Evolutionary conservation across 2,888 invertebrate species (phyloP).

Genomic region (Rhaphigaster nebulosa): DNA sequence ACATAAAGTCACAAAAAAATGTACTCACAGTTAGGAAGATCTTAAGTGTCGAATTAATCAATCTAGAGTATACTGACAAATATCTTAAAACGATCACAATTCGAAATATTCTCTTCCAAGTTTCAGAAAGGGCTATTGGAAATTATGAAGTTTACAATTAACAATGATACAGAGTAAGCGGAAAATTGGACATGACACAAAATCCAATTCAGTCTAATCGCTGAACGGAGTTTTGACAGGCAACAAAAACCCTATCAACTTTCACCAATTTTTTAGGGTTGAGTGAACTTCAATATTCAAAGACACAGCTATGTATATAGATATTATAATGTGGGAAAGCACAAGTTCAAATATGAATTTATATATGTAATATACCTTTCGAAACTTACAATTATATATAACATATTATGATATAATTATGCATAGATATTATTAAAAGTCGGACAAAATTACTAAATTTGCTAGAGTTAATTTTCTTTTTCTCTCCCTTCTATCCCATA

Average conservation of each 20-base stretch:
- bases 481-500: too few relatives aligned
- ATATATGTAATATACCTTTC: neutral
- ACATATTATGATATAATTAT: too few relatives aligned
- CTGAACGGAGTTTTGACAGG: constrained; percentile 5
- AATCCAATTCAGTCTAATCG: constrained; percentile 5
- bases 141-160: neutral
- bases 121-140: neutral
- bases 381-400: too few relatives aligned
- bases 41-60: too few relatives aligned
- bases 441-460: too few relatives aligned
- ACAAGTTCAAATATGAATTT: neutral
- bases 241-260: neutral
- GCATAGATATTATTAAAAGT: too few relatives aligned
- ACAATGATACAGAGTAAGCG: neutral
- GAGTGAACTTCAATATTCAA: neutral
- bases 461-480: too few relatives aligned
- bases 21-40: too few relatives aligned
- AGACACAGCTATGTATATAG: neutral
- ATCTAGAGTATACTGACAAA: neutral
- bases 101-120: neutral
- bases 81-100: neutral
- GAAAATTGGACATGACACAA: constrained; percentile 23
- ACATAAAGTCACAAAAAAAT: too few relatives aligned
- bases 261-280: neutral
- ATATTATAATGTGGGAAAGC: neutral